phyloP scores from a whole-genome alignment of 1,140 invertebrate species.

The Lepidurus arcticus region DNA sequence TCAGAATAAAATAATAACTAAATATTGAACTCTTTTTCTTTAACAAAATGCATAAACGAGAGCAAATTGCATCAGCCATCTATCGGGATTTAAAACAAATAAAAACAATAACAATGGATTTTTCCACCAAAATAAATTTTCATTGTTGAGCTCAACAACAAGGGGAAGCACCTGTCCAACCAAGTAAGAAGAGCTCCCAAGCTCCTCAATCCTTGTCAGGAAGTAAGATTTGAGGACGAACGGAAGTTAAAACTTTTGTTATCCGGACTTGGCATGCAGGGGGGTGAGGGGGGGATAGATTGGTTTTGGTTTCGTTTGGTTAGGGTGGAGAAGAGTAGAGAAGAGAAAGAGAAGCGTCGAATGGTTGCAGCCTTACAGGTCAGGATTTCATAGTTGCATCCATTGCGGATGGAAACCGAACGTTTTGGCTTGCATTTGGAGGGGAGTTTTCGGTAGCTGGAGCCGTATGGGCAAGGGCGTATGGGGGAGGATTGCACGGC shows the following conservation, averaged over 20 bases:
- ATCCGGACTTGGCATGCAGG: constrained; percentile 17
- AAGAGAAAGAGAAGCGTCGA: neutral
- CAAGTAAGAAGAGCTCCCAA: neutral
- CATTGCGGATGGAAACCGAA: neutral
- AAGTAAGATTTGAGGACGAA: constrained; percentile 15
- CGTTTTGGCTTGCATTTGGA: no score
- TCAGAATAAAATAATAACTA: neutral
- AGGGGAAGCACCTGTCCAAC: neutral
- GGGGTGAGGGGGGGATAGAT: neutral
- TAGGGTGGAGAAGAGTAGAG: neutral
- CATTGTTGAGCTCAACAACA: neutral
- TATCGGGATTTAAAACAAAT: no score
- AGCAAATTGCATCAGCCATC: no score
- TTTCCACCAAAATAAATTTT: neutral
- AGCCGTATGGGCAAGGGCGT: no score
- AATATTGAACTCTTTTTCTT: neutral
- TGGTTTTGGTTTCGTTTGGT: neutral
- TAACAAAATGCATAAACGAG: neutral
- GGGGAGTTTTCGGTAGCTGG: no score
- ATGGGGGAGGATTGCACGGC: no score
- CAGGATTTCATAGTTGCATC: neutral
- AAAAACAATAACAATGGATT: no score
- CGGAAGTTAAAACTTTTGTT: constrained; percentile 13
- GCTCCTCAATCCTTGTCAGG: constrained; percentile 17
- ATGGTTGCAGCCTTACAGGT: neutral